Conservation (phyloP, 2,113 vertebrate genomes). For the Ptilonorhynchus violaceus region DNA sequence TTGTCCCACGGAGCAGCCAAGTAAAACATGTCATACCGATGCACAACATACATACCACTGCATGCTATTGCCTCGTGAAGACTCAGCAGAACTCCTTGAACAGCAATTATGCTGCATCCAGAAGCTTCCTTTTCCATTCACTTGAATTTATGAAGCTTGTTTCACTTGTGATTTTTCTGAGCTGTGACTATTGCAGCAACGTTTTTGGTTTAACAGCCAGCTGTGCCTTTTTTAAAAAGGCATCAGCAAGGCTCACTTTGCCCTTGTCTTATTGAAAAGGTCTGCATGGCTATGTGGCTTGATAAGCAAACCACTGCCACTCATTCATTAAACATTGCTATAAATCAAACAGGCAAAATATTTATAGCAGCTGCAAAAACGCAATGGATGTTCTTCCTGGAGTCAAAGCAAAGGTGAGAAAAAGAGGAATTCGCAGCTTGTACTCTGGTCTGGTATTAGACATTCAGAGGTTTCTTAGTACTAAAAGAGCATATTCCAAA, state of each 20-base stretch:
- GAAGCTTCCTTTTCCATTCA: not conserved
- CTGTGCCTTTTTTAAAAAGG: not conserved
- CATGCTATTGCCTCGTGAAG: not conserved
- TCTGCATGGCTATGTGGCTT: not conserved
- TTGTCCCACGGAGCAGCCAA: not conserved
- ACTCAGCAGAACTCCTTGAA: slow-evolving; percentile 2
- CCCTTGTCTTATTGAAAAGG: not conserved
- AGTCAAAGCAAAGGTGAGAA: not conserved
- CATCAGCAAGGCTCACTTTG: not conserved
- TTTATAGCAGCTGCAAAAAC: not conserved
- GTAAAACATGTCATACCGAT: not conserved
- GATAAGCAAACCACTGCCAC: not conserved
- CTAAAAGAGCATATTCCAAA: not conserved
- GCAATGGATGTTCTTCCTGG: not conserved
- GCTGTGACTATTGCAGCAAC: not conserved
- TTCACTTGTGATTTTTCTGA: not conserved
- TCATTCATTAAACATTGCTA: slow-evolving; percentile 17
- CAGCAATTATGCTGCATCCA: not conserved
- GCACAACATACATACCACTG: not conserved
- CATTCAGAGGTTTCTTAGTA: not conserved
- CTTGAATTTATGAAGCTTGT: not conserved
- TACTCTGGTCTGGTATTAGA: not conserved
- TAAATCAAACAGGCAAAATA: not conserved
- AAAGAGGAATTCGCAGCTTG: not conserved
- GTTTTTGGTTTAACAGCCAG: not conserved